A percentile compares a stretch with the other conserved stretches of the same genome.
Conservation (phyloP, 2,888 invertebrate species). For the Octodonta nipae region DNA sequence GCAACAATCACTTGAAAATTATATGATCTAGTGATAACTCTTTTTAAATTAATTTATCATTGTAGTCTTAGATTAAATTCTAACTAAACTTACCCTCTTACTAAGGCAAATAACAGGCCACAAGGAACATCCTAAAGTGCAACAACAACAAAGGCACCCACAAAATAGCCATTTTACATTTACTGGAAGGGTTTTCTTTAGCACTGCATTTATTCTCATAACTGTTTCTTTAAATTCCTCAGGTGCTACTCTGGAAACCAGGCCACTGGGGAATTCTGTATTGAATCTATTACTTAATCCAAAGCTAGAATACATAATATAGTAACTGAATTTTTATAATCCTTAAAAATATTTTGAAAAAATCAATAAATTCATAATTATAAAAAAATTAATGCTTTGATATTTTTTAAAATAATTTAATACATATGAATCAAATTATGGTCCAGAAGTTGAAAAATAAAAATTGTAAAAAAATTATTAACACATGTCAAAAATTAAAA, state of each 20-base stretch:
- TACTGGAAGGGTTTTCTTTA: conserved; percentile 89
- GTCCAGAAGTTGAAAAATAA: too few relatives aligned
- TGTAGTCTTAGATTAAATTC: conserved; percentile 3
- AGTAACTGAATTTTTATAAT: conserved; percentile 8
- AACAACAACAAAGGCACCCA: conserved; percentile 97
- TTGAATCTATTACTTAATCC: conserved; percentile 94
- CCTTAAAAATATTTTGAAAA: not conserved
- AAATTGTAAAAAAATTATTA: too few relatives aligned
- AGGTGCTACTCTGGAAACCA: conserved; percentile 90
- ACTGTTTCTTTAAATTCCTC: conserved; percentile 95
- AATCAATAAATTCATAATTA: conserved; percentile 6
- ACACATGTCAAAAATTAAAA: too few relatives aligned
- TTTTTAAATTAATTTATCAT: too few relatives aligned
- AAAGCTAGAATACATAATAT: conserved; percentile 72
- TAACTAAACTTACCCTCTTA: conserved; percentile 61
- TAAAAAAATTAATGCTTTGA: not conserved
- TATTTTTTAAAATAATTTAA: not conserved
- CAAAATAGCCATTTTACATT: conserved; percentile 97
- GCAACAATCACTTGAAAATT: too few relatives aligned
- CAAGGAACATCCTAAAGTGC: conserved; percentile 92
- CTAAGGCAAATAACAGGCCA: conserved; percentile 98
- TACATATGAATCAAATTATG: not conserved
- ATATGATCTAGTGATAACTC: too few relatives aligned
- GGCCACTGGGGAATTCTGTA: conserved; percentile 82
- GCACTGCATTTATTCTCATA: conserved; percentile 65